Percentiles rank a stretch among this genome's conserved stretches.
These are phyloP conservation scores for Zapus hudsonius DNA, from an alignment of 2,113 vertebrate genomes.

Conservation along the genomic window DNA sequence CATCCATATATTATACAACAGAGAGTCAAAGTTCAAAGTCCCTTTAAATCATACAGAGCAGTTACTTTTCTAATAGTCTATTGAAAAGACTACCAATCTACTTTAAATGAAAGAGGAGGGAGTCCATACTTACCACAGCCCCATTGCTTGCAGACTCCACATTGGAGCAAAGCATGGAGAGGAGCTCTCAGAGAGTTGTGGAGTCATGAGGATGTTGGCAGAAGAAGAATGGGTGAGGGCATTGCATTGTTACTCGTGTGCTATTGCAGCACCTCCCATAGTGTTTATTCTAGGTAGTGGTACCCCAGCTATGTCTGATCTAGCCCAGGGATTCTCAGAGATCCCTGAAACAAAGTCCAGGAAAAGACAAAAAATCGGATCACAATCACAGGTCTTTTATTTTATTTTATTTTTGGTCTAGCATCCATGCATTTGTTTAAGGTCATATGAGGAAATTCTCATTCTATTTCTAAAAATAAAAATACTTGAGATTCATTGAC, in stretches of 20 bases:
- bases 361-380: too few species aligned
- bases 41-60: constrained; percentile 74
- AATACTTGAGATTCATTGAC: background rate
- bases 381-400: too few species aligned
- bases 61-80: constrained; percentile 76
- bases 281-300: background rate
- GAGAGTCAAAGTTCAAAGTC: constrained; percentile 76
- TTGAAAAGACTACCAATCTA: constrained; percentile 76
- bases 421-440: background rate
- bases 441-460: background rate
- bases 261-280: background rate
- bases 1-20: constrained; percentile 72
- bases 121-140: constrained; percentile 26
- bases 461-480: background rate
- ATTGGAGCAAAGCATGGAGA: background rate
- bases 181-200: background rate
- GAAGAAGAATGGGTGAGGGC: background rate
- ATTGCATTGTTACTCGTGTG: background rate
- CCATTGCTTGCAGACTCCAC: background rate
- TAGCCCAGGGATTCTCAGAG: background rate
- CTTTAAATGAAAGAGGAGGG: constrained; percentile 61
- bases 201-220: background rate
- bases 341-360: background rate
- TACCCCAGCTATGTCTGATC: background rate
- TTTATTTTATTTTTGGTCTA: background rate